Evolutionary conservation across 92 coral and sea anemone species (phyloP), one percentile per base, ranked within the genome.

Genomic region (Paramuricea clavata): DNA sequence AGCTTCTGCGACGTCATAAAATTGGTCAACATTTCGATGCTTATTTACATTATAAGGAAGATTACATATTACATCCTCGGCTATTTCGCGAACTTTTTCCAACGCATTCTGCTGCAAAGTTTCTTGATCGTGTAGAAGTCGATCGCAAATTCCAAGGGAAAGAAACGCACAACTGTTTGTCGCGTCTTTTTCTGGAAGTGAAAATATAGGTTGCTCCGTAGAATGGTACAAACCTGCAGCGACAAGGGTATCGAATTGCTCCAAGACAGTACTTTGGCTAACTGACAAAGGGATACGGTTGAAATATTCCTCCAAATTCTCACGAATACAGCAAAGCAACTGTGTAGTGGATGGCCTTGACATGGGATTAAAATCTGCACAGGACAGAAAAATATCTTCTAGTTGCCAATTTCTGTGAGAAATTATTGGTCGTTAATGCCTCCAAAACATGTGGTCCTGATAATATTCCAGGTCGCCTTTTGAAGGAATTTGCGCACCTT

Each of bases 141-240:
- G 83, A 77, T 84, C 88, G 50, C 83, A 84, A 84, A 84, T 84
- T 41, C 19, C 54, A 47, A 47, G 54, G 19, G 54, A 47, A 47
- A 47, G 54, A 47, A 47, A 47, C 10, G 54, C 54, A 32, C n/a
- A 84, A 19, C 35, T 64, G 71, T 83, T 83, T 70, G 88, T 69
- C 12, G 68, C 88, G 56, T 83, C 88, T 72, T 83, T 43, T 43
- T 69, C 83, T 49, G 88, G 88, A 69, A 35, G 54, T 31, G 54
- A 6, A 17, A n/a, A n/a, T n/a, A 47, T 47, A 17, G 27, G 35
- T 31, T 23, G 27, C 31, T 19, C 15, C n/a, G 54, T 47, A 47
- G 35, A 31, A 5, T 25, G 69, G 69, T 10, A 23, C 13, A 61
- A 61, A 61, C 31, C 31, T 23, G 69, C 69, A 61, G 69, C 69